A percentile compares a stretch with the other conserved stretches of the same genome.
These are phyloP conservation scores for Operophtera brumata DNA, from an alignment of 2,888 invertebrate species.

Conservation along the genomic window DNA sequence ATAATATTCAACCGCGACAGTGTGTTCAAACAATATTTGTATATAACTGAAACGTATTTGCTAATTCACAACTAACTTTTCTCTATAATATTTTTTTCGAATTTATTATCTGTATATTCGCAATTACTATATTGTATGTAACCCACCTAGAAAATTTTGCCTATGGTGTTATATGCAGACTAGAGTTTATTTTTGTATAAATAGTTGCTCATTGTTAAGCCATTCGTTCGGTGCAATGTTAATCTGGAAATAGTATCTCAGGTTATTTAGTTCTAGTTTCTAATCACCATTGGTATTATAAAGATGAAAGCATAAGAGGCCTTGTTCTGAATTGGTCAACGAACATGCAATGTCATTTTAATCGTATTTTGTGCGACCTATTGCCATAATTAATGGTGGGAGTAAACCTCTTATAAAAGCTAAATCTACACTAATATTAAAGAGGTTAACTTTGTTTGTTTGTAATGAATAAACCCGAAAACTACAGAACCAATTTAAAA, in stretches of 20 bases:
- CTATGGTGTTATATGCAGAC: slow-evolving; percentile 62
- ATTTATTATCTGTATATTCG: slow-evolving; percentile 52
- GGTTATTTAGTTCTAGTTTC: neutral
- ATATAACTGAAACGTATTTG: slow-evolving; percentile 28
- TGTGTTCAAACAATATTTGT: slow-evolving; percentile 16
- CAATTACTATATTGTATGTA: slow-evolving; percentile 43
- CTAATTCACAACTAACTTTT: slow-evolving; percentile 51
- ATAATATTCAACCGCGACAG: slow-evolving; percentile 11
- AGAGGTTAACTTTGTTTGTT: no score
- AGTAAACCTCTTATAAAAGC: no score
- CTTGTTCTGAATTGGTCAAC: neutral
- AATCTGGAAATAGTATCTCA: slow-evolving; percentile 21
- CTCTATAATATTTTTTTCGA: slow-evolving; percentile 44
- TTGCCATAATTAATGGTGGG: no score
- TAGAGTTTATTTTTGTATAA: slow-evolving; percentile 74
- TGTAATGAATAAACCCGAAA: no score
- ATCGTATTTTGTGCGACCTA: no score
- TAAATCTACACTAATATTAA: no score
- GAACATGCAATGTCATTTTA: no score
- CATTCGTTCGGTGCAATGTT: slow-evolving; percentile 26
- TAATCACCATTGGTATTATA: neutral
- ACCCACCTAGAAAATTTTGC: slow-evolving; percentile 71
- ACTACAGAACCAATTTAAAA: no score
- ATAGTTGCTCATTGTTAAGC: slow-evolving; percentile 61
- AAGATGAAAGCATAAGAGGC: neutral